Evolutionary conservation across 2,888 invertebrate genomes (phyloP).

Genomic region (Rhimphoctona megacephalus): DNA sequence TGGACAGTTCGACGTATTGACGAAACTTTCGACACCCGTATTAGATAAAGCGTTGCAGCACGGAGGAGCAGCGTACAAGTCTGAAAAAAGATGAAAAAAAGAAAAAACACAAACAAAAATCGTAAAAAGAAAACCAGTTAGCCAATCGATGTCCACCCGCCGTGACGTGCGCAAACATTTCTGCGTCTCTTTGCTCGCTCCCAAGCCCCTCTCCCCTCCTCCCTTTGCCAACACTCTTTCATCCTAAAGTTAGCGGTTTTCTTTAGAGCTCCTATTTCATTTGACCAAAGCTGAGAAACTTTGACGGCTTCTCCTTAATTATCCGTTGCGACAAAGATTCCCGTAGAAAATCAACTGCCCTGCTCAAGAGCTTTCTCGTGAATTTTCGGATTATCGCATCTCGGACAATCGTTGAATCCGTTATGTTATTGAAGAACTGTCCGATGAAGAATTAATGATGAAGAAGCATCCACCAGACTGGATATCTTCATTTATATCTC

Average conservation of each 20-base stretch:
- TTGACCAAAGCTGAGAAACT: neutral
- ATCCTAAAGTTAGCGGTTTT: slow-evolving; percentile 3
- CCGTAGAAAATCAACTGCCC: neutral
- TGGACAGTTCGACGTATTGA: slow-evolving; percentile 64
- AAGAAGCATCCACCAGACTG: slow-evolving; percentile 30
- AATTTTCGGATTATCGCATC: slow-evolving; percentile 37
- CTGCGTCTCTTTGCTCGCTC: slow-evolving; percentile 39
- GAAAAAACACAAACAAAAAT: too few relatives aligned
- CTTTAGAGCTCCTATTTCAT: neutral
- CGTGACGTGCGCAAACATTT: slow-evolving; percentile 34
- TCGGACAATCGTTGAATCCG: slow-evolving; percentile 39
- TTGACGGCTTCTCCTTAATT: slow-evolving; percentile 8
- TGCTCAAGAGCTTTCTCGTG: neutral
- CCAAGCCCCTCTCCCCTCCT: neutral
- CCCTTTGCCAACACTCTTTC: neutral
- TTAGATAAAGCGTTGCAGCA: slow-evolving; percentile 60
- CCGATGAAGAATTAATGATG: slow-evolving; percentile 62
- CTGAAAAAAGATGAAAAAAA: slow-evolving; percentile 21
- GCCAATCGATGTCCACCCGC: slow-evolving; percentile 41
- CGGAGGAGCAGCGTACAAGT: neutral
- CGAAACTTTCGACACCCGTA: slow-evolving; percentile 60
- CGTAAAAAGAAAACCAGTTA: slow-evolving; percentile 17
- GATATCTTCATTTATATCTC: slow-evolving; percentile 14
- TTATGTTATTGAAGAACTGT: slow-evolving; percentile 53
- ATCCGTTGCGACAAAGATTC: neutral